Evolutionary conservation across 1,140 invertebrate species (phyloP), one percentile per base, ranked within the genome.

Genomic region (Luehdorfia chinensis): DNA sequence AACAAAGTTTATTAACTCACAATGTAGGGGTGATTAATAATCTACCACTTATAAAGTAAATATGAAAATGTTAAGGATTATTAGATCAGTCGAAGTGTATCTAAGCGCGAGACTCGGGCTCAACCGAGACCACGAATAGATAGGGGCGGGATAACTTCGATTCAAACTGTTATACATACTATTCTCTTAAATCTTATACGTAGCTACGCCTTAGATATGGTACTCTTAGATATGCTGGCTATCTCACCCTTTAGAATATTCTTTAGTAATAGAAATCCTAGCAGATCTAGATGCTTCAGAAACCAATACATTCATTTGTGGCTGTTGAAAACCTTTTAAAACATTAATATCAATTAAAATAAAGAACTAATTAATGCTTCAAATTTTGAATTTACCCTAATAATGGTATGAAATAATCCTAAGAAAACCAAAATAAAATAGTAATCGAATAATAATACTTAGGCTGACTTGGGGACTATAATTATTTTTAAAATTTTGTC

Each of bases 361-460:
- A 25, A 1, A 25, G 1, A 25, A 7, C 1, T 25, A 32, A 7
- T 15, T 6, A 14, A n/a, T n/a, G n/a, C n/a, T n/a, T n/a, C n/a
- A n/a, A n/a, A n/a, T n/a, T n/a, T n/a, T n/a, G n/a, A n/a, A 34
- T 4, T n/a, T 34, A 34, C 16, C 33, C 11, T 34, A 18, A 5
- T 7, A 33, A 11, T 18, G 15, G 33, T 34, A 18, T 9, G 8
- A 5, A 34, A 34, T 13, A 21, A 21, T 21, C 2, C n/a, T n/a
- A n/a, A n/a, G n/a, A 3, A 21, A 2, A 21, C 19, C 19, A 31
- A 31, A 31, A n/a, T n/a, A n/a, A n/a, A 11, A 47, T 46, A 61
- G 57, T 34, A 61, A 48, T 66, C 59, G 59, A 65, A 60, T 59
- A 66, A 63, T 71, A 77, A 74, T 76, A 75, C 73, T 77, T 72